A percentile compares a stretch with the other conserved stretches of the same genome.
Evolutionary conservation across 2,797 vertebrate species (phyloP).

Genomic region (Sebastes jordani): DNA sequence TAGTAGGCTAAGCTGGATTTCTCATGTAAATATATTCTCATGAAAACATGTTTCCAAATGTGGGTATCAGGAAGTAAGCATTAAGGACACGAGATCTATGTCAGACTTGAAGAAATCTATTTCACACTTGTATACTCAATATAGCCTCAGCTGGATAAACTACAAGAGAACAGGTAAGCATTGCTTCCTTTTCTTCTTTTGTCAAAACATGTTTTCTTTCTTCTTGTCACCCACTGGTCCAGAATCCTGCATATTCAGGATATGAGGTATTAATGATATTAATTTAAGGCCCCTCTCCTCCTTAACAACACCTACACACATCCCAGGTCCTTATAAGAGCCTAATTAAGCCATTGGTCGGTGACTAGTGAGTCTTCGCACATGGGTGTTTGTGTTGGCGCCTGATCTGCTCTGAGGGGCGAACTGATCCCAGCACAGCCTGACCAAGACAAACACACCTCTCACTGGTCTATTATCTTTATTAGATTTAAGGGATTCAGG

Average conservation of each 20-base stretch:
- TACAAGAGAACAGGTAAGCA: constrained; percentile 1
- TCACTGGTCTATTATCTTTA: constrained; percentile 73
- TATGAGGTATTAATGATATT: constrained; percentile 71
- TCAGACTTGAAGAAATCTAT: constrained; percentile 35
- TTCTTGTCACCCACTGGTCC: constrained; percentile 16
- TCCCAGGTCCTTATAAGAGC: constrained; percentile 47
- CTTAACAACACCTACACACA: constrained; percentile 58
- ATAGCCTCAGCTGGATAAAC: not conserved
- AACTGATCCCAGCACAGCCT: constrained; percentile 54
- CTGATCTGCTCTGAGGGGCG: constrained; percentile 41
- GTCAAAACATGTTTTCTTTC: constrained; percentile 28
- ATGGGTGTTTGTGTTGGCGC: constrained; percentile 72
- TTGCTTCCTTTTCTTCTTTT: constrained; percentile 11
- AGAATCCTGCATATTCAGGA: constrained; percentile 61
- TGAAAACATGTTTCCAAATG: constrained; percentile 51
- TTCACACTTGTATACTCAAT: constrained; percentile 27
- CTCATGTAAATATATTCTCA: constrained; percentile 27
- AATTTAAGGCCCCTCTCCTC: constrained; percentile 38
- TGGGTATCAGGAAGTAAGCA: constrained; percentile 51
- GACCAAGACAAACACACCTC: constrained; percentile 75
- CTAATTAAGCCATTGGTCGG: constrained; percentile 63
- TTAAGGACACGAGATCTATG: constrained; percentile 7
- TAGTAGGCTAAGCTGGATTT: constrained; percentile 42
- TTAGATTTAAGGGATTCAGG: constrained; percentile 70
- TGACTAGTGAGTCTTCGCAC: constrained; percentile 64